phyloP scores from a whole-genome alignment of 2,113 vertebrate genomes.

The Elephas maximus region DNA sequence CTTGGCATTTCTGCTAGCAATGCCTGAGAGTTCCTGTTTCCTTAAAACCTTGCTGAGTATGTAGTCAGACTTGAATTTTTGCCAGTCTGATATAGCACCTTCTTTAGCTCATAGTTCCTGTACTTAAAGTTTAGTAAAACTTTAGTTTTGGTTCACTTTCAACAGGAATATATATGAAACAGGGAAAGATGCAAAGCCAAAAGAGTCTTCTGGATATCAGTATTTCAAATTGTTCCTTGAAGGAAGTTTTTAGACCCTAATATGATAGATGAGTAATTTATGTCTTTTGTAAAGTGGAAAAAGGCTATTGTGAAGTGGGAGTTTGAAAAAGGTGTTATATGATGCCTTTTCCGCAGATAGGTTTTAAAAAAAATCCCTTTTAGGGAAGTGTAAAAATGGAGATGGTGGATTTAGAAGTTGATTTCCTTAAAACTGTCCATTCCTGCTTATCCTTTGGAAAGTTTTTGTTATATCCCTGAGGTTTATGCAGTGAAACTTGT shows the following conservation, averaged over 20 bases:
- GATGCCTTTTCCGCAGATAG: neutral
- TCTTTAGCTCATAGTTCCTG: constrained; percentile 2
- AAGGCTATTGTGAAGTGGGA: neutral
- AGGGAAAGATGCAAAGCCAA: neutral
- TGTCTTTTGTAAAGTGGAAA: neutral
- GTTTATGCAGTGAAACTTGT: neutral
- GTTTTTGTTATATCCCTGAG: neutral
- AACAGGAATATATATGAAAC: neutral
- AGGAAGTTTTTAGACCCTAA: neutral
- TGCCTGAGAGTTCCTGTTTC: neutral
- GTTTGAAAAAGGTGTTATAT: neutral
- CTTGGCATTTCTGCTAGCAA: neutral
- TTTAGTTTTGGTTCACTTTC: neutral
- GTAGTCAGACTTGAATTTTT: constrained; percentile 13
- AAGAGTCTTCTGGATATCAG: neutral
- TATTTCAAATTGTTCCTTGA: neutral
- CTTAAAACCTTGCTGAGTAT: neutral
- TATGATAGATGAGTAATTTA: neutral
- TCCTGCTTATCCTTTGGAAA: neutral
- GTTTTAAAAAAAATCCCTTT: constrained; percentile 11
- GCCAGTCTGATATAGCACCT: neutral
- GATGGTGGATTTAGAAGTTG: neutral
- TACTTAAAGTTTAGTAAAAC: neutral
- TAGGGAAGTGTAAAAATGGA: neutral
- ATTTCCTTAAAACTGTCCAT: neutral